phyloP scores from a whole-genome alignment of 2,797 vertebrate genomes.

The Gephyroberyx darwinii region DNA sequence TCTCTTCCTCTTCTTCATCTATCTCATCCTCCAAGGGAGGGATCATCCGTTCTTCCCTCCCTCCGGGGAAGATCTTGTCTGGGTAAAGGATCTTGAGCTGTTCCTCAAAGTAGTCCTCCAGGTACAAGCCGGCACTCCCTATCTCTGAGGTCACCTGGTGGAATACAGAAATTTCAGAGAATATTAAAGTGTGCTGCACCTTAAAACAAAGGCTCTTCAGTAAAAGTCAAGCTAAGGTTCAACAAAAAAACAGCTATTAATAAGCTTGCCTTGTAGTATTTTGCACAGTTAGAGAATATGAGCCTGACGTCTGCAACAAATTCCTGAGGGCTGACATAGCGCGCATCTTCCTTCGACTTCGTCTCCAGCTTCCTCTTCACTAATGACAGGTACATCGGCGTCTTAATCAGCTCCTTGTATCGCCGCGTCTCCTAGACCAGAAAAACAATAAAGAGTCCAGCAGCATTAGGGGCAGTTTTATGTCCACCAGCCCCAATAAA shows the following conservation, averaged over 20 bases:
- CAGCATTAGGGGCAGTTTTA: background rate
- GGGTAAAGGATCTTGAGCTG: slow-evolving; percentile 90
- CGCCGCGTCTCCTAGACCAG: slow-evolving; percentile 78
- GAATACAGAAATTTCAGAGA: slow-evolving; percentile 1
- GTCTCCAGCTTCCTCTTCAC: slow-evolving; percentile 88
- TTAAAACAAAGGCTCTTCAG: too few species aligned
- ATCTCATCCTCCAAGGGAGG: slow-evolving; percentile 85
- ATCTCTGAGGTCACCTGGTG: slow-evolving; percentile 92
- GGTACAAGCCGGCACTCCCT: slow-evolving; percentile 90
- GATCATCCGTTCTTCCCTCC: slow-evolving; percentile 88
- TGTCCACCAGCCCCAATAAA: too few species aligned
- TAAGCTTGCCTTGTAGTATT: slow-evolving; percentile 91
- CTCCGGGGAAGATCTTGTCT: slow-evolving; percentile 84
- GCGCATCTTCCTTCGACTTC: slow-evolving; percentile 78
- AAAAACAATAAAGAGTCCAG: slow-evolving; percentile 4
- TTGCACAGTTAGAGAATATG: slow-evolving; percentile 97
- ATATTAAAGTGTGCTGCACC: too few species aligned
- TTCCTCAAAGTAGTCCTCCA: slow-evolving; percentile 93
- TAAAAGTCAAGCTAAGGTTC: background rate
- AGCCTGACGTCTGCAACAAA: slow-evolving; percentile 92
- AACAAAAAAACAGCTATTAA: background rate
- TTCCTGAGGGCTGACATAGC: slow-evolving; percentile 84
- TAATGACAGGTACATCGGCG: slow-evolving; percentile 93
- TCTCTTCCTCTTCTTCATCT: slow-evolving; percentile 80
- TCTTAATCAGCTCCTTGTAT: slow-evolving; percentile 97